Percentiles rank a stretch among this genome's conserved stretches.
phyloP scores from a whole-genome alignment of 2,113 vertebrate species.

The Ailuropoda melanoleuca region DNA sequence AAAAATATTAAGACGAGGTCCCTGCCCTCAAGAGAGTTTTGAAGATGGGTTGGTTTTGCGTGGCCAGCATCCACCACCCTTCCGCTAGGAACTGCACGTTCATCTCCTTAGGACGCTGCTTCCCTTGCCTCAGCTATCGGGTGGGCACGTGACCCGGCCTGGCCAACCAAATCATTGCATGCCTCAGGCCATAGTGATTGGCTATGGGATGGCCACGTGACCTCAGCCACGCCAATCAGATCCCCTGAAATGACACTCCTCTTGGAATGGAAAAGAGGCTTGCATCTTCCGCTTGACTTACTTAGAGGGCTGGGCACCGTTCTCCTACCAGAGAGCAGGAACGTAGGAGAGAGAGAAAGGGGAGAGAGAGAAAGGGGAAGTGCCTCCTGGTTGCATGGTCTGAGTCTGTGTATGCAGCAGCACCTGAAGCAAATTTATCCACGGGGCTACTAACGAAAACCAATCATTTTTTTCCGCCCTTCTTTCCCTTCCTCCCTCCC shows the following conservation, averaged over 20 bases:
- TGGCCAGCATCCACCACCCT: neutral
- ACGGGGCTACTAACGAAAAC: neutral
- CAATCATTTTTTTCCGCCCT: neutral
- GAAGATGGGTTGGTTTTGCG: neutral
- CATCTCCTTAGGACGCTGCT: neutral
- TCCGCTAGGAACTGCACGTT: neutral
- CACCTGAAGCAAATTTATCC: neutral
- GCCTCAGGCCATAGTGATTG: neutral
- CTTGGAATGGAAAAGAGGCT: neutral
- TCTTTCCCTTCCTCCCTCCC: neutral
- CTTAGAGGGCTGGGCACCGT: neutral
- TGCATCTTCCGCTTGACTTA: neutral
- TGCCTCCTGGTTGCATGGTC: neutral
- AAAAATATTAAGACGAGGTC: neutral
- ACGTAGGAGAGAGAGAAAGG: neutral
- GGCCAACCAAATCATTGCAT: neutral
- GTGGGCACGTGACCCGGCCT: neutral
- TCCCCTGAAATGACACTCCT: neutral
- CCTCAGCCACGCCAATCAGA: neutral
- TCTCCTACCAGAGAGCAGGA: no score
- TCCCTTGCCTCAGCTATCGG: neutral
- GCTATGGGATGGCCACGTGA: neutral
- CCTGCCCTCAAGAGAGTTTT: neutral
- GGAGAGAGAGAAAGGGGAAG: neutral
- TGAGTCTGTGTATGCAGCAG: neutral